Base-by-base conservation (phyloP, 2,888 invertebrate genomes). In the Cataglyphis albicans region DNA sequence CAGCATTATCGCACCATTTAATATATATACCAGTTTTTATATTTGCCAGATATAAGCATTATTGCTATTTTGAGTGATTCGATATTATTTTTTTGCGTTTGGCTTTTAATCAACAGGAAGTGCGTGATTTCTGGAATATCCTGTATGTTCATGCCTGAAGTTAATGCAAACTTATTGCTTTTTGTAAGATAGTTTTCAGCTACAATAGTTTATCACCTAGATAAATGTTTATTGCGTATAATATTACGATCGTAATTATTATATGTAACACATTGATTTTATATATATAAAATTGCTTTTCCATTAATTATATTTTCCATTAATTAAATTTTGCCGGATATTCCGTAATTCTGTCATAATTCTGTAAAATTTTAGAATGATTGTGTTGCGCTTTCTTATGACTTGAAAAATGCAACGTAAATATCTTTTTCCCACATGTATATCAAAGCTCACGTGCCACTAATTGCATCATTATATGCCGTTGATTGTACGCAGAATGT, bases 401-500 rank as follows among this genome's bases (percentile, higher is more conserved):
- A 64, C 7, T 35, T 29, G 12, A 38, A 38, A 76, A 9, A 38
- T 35, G 25, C 52, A 38, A 52, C 12, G 18, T 75, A 61, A 74
- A 74, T 64, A 67, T 55, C 65, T 38, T 52, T 7, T n/a, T n/a
- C 52, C 52, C n/a, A 38, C 67, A 29, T 29, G 9, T 57, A 29
- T 21, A 65, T 29, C 57, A 57, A 57, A n/a, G 12, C 6, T 15
- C 44, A 64, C 57, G 29, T 38, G 55, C 9, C 18, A 10, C 18
- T 75, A 75, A 75, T 65, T 65, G 64, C 75, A 64, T 44, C 48
- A 64, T 75, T 52, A n/a, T 48, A 15, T 35, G 21, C 35, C 4
- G 5, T 64, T 18, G 18, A 57, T 55, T 55, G 32, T 25, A 38
- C 55, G n/a, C 32, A 67, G 55, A 67, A 67, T 44, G 41, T 65